Conservation (phyloP, 2,888 invertebrate genomes). For the Pantelozetes paolii region DNA sequence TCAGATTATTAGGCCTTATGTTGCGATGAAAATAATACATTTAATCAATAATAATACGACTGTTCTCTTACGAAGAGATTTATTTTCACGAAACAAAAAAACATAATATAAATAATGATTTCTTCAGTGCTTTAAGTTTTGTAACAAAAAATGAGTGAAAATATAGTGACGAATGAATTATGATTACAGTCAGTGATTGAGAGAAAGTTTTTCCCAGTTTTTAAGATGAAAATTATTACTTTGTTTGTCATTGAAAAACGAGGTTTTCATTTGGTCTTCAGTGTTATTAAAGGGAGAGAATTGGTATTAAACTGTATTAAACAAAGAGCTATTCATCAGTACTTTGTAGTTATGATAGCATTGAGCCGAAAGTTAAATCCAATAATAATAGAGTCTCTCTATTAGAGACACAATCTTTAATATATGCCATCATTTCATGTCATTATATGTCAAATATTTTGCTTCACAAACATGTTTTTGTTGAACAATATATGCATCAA, state of each 20-base stretch:
- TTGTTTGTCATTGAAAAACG: slow-evolving; percentile 31
- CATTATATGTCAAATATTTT: neutral
- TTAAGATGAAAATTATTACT: slow-evolving; percentile 29
- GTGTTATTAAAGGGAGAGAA: neutral
- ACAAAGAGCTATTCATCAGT: slow-evolving; percentile 14
- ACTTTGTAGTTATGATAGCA: no score
- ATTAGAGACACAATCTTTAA: slow-evolving; percentile 12
- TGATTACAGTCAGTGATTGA: slow-evolving; percentile 18
- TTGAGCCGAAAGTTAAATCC: slow-evolving; percentile 18
- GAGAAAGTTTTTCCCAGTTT: neutral
- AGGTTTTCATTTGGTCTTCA: slow-evolving; percentile 19
- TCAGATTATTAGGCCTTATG: slow-evolving; percentile 11
- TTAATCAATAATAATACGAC: slow-evolving; percentile 29
- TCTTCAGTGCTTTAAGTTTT: neutral
- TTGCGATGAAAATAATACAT: slow-evolving; percentile 22
- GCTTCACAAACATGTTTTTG: neutral
- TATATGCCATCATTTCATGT: slow-evolving; percentile 11
- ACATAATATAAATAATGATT: slow-evolving; percentile 24
- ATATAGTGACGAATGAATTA: slow-evolving; percentile 2
- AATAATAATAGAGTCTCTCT: slow-evolving; percentile 29
- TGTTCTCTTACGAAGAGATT: neutral
- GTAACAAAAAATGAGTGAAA: neutral
- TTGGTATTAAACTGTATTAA: neutral
- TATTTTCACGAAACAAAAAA: slow-evolving; percentile 14
- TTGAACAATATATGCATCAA: slow-evolving; percentile 30